Evolutionary conservation across 2,888 invertebrate species (phyloP).

Genomic region (Ophonus ardosiacus): DNA sequence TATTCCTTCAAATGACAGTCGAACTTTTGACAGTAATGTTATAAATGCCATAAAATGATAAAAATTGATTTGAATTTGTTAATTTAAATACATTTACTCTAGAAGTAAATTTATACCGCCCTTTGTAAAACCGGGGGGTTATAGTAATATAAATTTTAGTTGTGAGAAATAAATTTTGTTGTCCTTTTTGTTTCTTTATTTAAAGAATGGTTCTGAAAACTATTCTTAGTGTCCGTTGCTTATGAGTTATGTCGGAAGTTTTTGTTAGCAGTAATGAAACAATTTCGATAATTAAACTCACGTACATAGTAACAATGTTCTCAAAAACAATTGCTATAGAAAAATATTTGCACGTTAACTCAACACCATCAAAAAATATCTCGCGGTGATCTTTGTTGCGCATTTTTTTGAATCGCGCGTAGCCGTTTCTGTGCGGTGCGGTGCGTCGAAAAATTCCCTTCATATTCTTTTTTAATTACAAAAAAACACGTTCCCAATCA

Average conservation of each 20-base stretch:
- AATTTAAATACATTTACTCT: too few species aligned
- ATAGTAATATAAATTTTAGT: too few species aligned
- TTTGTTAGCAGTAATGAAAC: background rate
- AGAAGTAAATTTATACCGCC: too few species aligned
- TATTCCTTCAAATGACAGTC: too few species aligned
- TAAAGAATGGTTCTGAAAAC: background rate
- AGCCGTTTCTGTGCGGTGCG: conserved; percentile 44
- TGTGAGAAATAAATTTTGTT: too few species aligned
- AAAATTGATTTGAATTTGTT: too few species aligned
- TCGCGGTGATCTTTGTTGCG: conserved; percentile 16
- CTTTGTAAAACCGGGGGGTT: too few species aligned
- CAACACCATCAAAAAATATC: conserved; percentile 52
- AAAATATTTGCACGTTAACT: conserved; percentile 42
- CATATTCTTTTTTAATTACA: conserved; percentile 71
- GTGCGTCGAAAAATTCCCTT: conserved; percentile 61
- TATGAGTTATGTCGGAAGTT: background rate
- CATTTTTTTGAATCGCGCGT: conserved; percentile 45
- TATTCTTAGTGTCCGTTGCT: background rate
- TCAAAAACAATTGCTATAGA: conserved; percentile 39
- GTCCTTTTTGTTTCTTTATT: too few species aligned
- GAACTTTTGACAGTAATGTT: too few species aligned
- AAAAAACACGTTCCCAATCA: conserved; percentile 71
- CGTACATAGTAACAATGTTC: conserved; percentile 23
- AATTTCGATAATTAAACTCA: background rate
- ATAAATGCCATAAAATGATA: too few species aligned